A percentile compares a stretch with the other conserved stretches of the same genome.
phyloP scores from a whole-genome alignment of 2,113 vertebrate species.

The Bos javanicus region DNA sequence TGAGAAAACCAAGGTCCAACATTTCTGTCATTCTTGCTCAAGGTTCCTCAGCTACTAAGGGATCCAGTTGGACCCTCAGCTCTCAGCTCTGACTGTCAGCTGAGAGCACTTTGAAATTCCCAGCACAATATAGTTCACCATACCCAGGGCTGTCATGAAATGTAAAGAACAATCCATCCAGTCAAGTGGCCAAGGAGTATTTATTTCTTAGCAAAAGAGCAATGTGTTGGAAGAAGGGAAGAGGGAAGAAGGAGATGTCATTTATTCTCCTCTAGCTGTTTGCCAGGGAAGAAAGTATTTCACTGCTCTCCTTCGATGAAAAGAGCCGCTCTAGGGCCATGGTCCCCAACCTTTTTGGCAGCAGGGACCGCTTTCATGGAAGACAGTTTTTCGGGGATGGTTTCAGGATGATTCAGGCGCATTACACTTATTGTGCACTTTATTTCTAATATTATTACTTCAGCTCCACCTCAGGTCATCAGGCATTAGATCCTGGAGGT shows the following conservation, averaged over 20 bases:
- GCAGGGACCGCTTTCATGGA: neutral
- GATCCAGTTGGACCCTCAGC: fast-evolving
- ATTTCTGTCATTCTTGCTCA: neutral
- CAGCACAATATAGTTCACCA: fast-evolving
- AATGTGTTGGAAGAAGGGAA: neutral
- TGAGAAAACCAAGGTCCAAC: neutral
- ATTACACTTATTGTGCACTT: neutral
- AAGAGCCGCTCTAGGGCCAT: neutral
- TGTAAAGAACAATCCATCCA: neutral
- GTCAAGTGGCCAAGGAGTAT: neutral
- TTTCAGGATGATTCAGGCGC: neutral
- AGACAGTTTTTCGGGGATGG: neutral
- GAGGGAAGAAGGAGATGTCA: neutral
- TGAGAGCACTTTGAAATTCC: neutral
- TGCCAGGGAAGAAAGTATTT: neutral
- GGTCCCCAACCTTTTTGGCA: neutral
- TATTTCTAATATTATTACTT: neutral
- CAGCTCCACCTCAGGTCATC: neutral
- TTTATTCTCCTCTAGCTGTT: neutral
- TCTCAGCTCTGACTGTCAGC: neutral
- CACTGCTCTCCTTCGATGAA: neutral
- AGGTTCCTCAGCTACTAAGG: neutral
- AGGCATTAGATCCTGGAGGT: neutral
- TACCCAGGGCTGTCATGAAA: neutral
- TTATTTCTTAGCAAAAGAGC: constrained; percentile 5